Evolutionary conservation across 2,888 invertebrate species (phyloP).

Genomic region (Alcis repandata): DNA sequence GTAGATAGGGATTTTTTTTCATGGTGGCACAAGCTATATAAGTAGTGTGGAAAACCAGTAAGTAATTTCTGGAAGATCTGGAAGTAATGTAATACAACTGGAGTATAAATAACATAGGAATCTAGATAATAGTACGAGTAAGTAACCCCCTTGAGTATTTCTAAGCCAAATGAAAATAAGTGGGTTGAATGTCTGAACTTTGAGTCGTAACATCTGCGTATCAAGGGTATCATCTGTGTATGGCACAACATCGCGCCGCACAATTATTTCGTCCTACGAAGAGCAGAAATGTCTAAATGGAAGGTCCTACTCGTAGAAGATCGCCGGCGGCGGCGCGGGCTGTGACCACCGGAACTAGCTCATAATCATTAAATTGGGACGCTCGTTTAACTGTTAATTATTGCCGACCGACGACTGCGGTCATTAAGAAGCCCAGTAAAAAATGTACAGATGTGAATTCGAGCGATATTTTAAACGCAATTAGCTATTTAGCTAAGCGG

Average conservation of each 20-base stretch:
- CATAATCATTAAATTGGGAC: constrained; percentile 80
- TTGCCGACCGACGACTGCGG: constrained; percentile 58
- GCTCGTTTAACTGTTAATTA: constrained; percentile 76
- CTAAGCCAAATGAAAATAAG: constrained; percentile 24
- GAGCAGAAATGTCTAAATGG: constrained; percentile 51
- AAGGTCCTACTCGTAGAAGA: constrained; percentile 58
- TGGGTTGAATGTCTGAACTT: constrained; percentile 35
- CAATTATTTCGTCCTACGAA: constrained; percentile 57
- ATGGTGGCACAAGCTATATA: too few relatives aligned
- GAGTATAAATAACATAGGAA: too few relatives aligned
- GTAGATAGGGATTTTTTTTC: too few relatives aligned
- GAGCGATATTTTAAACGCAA: constrained; percentile 60
- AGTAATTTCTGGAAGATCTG: too few relatives aligned
- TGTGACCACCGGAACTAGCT: constrained; percentile 76
- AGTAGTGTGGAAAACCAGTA: too few relatives aligned
- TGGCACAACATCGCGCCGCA: constrained; percentile 42
- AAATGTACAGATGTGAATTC: constrained; percentile 61
- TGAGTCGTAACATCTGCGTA: constrained; percentile 34
- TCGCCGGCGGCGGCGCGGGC: constrained; percentile 45
- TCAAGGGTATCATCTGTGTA: constrained; percentile 25
- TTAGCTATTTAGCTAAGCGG: constrained; percentile 58
- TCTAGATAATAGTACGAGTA: not conserved
- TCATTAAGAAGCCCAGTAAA: constrained; percentile 70
- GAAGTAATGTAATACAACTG: too few relatives aligned
- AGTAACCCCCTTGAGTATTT: constrained; percentile 11